Base-by-base conservation (phyloP, 2,888 invertebrate species). In the Pollenia griseotomentosa region DNA sequence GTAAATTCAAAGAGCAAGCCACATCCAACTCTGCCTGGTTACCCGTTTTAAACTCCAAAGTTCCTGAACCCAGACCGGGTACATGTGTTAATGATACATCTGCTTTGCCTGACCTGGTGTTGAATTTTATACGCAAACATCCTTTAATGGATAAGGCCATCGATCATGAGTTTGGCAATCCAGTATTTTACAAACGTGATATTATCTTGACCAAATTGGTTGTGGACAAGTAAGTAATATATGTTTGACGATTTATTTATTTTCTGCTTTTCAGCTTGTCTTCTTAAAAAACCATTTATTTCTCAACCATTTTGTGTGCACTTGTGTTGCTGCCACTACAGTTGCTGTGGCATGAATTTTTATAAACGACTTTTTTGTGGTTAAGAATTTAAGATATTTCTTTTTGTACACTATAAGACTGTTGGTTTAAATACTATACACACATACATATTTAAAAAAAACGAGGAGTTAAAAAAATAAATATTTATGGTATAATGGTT, bases 71-170 rank as follows among this genome's bases (percentile, higher is more conserved):
- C 8, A 94, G 99, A 89, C 99, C 99, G 0, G 99, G 99, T 82
- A 97, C 97, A 88, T 99, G 99, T 93, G 98, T 98, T 83, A 97
- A 98, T 91, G 98, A 99, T 92, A 98, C 99, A 0, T 96, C 97
- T 88, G 96, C 97, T 0, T 94, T 99, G 88, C 98, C 98, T 44
- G 98, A 98, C 93, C 97, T 97, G 19, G 98, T 99, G 66, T 95
- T 99, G 89, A 99, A 99, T 94, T 99, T 99, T 94, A 98, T 99
- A 90, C 96, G 98, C 90, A 97, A 98, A 51, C 99, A 99, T 94
- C 98, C 99, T 1, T 94, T 99, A 88, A 99, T 99, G 99, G 99
- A 99, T 94, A 97, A 97, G 63, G 98, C 99, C 6, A 98, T 99
- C 71, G 96, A 97, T 90, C 98, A 98, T 94, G 97, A 98, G 93